Evolutionary conservation across 2,888 invertebrate genomes (phyloP), one percentile per base, ranked within the genome.

Genomic region (Melikaiella ostensackeni): DNA sequence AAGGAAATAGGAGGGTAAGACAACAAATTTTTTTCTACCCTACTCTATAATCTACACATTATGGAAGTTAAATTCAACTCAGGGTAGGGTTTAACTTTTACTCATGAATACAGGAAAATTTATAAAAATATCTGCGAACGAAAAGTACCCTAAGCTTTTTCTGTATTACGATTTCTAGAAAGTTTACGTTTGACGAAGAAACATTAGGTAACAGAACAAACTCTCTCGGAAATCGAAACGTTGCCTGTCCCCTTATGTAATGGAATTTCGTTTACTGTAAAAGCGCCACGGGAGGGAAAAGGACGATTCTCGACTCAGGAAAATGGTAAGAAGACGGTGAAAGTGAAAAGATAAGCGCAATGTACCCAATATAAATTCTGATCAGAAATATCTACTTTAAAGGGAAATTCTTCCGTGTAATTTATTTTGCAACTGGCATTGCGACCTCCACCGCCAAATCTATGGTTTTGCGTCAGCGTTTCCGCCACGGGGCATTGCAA

Each of bases 351-450:
- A 33, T 35, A 11, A 63, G 42, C 35, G 21, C 21, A 63, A 63
- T 19, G 21, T 63, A 35, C 35, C 63, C 21, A 8, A 6, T 38
- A 21, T 38, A 63, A 38, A 63, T 35, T 63, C 33, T 9, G 21
- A 85, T 83, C 83, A 79, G 77, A 84, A 82, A 80, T 84, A 83
- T 82, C 79, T 82, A 83, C 80, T 85, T 86, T 79, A 70, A 75
- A 74, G 73, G 61, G 75, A 80, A 82, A 83, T 84, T 46, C 42
- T 46, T 16, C 16, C 19, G 19, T 1, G 42, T 46, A 46, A 46
- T 46, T 46, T 46, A 46, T 46, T 19, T 46, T 19, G 16, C 19
- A 46, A 19, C 19, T 46, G 42, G 19, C 42, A 46, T 46, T 19
- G 42, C 5, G 42, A 19, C 42, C 19, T 46, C 16, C 5, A 46